A percentile compares a stretch with the other conserved stretches of the same genome.
These are phyloP conservation scores for Coracias cyanogaster DNA, from an alignment of 2,797 vertebrate species.

Conservation along the genomic window DNA sequence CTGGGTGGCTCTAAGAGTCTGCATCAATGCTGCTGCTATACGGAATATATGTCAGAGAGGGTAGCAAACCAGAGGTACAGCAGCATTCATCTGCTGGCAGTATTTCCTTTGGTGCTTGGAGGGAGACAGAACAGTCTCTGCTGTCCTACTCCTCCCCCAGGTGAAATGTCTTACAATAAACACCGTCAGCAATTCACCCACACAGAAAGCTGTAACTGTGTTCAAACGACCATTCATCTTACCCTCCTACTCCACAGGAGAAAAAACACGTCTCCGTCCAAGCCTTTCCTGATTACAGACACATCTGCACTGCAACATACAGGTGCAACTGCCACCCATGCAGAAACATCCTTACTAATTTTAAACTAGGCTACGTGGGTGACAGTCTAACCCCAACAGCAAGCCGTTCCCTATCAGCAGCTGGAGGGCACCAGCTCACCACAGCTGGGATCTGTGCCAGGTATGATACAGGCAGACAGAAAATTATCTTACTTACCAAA, in stretches of 20 bases:
- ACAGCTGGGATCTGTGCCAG: neutral
- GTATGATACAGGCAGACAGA: neutral
- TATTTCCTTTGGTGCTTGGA: neutral
- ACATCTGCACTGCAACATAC: neutral
- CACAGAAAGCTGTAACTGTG: slow-evolving; percentile 5
- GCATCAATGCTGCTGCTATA: neutral
- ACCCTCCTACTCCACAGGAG: neutral
- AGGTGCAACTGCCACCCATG: neutral
- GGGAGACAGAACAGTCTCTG: neutral
- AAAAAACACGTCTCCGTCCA: neutral
- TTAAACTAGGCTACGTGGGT: neutral
- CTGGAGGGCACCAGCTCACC: neutral
- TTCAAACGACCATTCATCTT: neutral
- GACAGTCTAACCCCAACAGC: neutral
- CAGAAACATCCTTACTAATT: neutral
- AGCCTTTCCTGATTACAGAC: neutral
- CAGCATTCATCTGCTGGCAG: neutral
- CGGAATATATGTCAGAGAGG: neutral
- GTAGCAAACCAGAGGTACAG: neutral
- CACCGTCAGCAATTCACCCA: neutral
- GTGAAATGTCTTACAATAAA: slow-evolving; percentile 15
- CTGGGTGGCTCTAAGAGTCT: neutral
- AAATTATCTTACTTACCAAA: neutral
- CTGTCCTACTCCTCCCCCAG: neutral
- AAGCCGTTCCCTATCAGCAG: neutral